Evolutionary conservation across 2,113 vertebrate genomes (phyloP).

Genomic region (Fregata magnificens): DNA sequence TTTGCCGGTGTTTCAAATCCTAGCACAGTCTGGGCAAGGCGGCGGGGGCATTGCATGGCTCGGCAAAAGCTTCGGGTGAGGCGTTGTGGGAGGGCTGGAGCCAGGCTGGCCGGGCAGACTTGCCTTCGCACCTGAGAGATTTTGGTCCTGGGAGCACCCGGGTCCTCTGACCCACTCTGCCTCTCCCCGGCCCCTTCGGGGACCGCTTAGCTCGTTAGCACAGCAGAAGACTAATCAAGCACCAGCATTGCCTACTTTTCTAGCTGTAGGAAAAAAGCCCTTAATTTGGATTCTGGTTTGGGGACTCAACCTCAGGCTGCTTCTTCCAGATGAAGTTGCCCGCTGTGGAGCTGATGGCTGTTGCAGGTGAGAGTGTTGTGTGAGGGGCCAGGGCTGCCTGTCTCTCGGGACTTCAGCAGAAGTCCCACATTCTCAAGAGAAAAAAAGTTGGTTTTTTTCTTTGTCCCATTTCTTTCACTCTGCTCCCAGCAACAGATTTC

Average conservation of each 20-base stretch:
- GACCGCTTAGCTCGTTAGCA: neutral
- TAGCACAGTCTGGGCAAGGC: neutral
- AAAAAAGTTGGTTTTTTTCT: neutral
- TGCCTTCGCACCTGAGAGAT: rapidly evolving
- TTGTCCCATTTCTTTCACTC: neutral
- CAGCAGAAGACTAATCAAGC: neutral
- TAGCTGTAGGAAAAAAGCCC: neutral
- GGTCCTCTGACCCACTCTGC: neutral
- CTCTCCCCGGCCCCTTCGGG: neutral
- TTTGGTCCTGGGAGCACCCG: rapidly evolving
- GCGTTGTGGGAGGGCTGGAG: rapidly evolving
- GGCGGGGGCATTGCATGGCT: rapidly evolving
- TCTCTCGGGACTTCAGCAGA: neutral
- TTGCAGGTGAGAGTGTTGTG: neutral
- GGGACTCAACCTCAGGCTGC: neutral
- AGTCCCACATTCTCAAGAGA: neutral
- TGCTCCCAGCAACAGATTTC: neutral
- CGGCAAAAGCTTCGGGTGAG: rapidly evolving
- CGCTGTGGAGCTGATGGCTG: neutral
- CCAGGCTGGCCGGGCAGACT: rapidly evolving
- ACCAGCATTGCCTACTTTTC: neutral
- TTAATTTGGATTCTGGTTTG: neutral
- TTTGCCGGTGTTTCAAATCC: neutral
- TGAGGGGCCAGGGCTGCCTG: rapidly evolving
- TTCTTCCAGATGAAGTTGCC: neutral